phyloP scores from a whole-genome alignment of 1,140 invertebrate species.

The Pseudomyrmex dendroicus region DNA sequence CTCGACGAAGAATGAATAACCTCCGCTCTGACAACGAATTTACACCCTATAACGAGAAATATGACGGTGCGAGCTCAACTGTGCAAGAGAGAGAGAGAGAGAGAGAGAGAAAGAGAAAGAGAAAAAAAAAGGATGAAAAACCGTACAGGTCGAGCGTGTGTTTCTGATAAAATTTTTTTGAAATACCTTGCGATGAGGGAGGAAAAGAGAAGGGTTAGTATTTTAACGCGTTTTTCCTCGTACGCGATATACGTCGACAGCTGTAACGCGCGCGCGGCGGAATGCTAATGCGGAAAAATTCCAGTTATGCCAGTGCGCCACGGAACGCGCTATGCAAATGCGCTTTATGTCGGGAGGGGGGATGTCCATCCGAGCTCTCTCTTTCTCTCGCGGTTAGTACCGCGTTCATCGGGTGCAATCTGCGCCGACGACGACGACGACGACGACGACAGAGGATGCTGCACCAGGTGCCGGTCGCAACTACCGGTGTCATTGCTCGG shows the following conservation, averaged over 20 bases:
- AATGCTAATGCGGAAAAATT: conserved; percentile 37
- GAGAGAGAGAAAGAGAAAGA: too few relatives aligned
- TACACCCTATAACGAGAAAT: background rate
- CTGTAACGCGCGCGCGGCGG: background rate
- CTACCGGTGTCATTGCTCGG: conserved; percentile 29
- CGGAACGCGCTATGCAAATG: conserved; percentile 37
- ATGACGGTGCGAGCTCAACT: too few relatives aligned
- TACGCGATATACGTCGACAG: too few relatives aligned
- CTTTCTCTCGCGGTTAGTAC: background rate
- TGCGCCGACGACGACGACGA: background rate
- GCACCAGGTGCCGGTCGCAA: conserved; percentile 26
- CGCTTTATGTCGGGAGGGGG: conserved; percentile 6
- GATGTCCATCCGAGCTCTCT: background rate
- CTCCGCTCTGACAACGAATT: too few relatives aligned
- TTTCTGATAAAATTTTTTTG: too few relatives aligned
- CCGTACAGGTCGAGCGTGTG: too few relatives aligned
- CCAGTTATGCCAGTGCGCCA: background rate
- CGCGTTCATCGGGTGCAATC: conserved; percentile 30
- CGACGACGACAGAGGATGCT: background rate
- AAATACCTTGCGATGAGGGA: too few relatives aligned
- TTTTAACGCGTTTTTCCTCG: background rate
- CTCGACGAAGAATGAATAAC: background rate
- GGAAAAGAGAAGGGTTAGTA: background rate
- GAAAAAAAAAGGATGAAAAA: too few relatives aligned
- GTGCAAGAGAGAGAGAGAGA: too few relatives aligned